Conservation (phyloP, 2,113 vertebrate genomes). For the Brachirus orientalis region DNA sequence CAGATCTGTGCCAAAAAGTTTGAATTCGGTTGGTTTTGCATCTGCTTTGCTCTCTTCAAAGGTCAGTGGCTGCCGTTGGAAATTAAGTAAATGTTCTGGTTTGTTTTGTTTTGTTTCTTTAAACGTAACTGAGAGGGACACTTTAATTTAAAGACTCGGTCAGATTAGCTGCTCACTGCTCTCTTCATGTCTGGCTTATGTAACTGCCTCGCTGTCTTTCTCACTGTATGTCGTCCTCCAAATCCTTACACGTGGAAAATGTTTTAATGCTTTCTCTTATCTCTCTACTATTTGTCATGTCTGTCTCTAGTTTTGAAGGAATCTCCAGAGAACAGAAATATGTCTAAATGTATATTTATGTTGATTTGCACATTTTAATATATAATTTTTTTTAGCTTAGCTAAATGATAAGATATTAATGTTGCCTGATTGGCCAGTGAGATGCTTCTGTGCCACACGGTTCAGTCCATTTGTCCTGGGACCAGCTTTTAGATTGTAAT, state of each 20-base stretch:
- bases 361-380: constrained; percentile 84
- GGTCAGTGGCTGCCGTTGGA: neutral
- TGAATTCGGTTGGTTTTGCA: neutral
- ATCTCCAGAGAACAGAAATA: constrained; percentile 22
- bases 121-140: too few species aligned
- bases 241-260: neutral
- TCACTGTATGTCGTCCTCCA: neutral
- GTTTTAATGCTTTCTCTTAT: neutral
- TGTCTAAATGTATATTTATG: constrained; percentile 52
- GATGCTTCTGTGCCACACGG: constrained; percentile 16
- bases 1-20: neutral
- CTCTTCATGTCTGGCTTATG: too few species aligned
- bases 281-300: neutral
- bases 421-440: constrained; percentile 26
- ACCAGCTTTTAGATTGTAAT: constrained; percentile 14
- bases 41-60: constrained; percentile 11
- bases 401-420: constrained; percentile 39
- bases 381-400: constrained; percentile 65
- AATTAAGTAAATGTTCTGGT: neutral
- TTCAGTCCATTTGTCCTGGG: neutral
- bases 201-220: neutral
- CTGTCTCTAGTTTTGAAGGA: constrained; percentile 20
- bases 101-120: neutral
- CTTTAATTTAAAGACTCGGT: neutral
- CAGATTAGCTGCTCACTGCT: constrained; percentile 39